Conservation (phyloP, 2,797 vertebrate genomes). For the Perodicticus potto region DNA sequence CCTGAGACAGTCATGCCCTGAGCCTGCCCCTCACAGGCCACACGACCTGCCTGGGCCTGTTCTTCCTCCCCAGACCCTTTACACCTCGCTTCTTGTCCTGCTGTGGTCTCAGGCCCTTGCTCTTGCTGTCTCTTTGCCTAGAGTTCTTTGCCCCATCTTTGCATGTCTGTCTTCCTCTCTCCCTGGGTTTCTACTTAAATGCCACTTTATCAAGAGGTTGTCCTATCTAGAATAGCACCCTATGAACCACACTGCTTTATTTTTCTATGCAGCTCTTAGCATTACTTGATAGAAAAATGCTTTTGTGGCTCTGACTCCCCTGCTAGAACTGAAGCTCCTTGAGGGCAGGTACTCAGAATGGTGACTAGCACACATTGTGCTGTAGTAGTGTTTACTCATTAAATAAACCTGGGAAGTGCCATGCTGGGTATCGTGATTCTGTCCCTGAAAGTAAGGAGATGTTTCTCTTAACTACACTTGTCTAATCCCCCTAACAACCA, state of each 20-base stretch:
- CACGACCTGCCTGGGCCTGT: neutral
- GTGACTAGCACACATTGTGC: rapidly evolving
- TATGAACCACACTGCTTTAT: neutral
- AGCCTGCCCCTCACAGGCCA: rapidly evolving
- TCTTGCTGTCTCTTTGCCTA: neutral
- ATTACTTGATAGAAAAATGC: neutral
- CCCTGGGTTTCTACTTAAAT: neutral
- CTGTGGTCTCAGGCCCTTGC: neutral
- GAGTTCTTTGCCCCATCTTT: neutral
- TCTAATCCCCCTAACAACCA: neutral
- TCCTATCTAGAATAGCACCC: neutral
- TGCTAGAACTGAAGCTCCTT: neutral
- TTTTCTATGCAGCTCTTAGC: neutral
- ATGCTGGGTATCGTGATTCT: neutral
- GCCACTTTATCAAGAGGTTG: neutral
- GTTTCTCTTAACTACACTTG: neutral
- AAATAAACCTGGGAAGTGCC: neutral
- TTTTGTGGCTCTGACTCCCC: neutral
- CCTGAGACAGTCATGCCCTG: neutral
- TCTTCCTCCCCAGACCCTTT: neutral
- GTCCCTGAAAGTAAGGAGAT: neutral
- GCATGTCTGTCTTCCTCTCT: neutral
- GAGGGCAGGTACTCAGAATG: neutral
- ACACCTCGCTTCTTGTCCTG: rapidly evolving
- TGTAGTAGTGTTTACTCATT: no score